Conservation (phyloP, 2,113 vertebrate species). For the Crotophaga sulcirostris region DNA sequence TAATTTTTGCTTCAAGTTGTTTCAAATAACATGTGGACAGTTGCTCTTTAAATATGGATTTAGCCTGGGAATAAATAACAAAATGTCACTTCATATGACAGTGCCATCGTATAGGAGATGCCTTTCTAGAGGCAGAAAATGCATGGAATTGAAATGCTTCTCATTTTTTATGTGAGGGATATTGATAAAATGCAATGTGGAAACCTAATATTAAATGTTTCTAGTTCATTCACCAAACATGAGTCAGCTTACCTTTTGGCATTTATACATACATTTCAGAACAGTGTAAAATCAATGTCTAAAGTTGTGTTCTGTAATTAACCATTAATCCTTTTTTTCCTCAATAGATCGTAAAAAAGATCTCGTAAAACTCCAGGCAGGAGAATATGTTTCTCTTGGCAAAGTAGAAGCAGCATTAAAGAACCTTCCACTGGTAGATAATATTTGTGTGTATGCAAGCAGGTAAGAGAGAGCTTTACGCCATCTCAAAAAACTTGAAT, state of each 20-base stretch:
- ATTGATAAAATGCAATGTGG: background rate
- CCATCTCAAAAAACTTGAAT: background rate
- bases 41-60: background rate
- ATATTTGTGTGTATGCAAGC: constrained; percentile 95
- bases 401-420: constrained; percentile 95
- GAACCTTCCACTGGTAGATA: constrained; percentile 91
- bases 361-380: constrained; percentile 94
- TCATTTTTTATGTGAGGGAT: background rate
- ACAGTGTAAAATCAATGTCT: background rate
- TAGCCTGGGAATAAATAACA: background rate
- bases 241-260: background rate
- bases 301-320: background rate
- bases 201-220: background rate
- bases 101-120: background rate
- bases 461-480: constrained; percentile 77
- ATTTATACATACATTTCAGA: background rate
- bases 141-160: background rate
- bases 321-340: background rate
- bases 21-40: background rate
- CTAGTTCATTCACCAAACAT: background rate
- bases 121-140: background rate
- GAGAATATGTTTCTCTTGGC: constrained; percentile 95
- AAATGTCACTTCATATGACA: background rate
- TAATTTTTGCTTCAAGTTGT: background rate
- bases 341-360: constrained; percentile 93